Conservation (phyloP, 2,797 vertebrate genomes). For the Eupleurogrammus muticus region DNA sequence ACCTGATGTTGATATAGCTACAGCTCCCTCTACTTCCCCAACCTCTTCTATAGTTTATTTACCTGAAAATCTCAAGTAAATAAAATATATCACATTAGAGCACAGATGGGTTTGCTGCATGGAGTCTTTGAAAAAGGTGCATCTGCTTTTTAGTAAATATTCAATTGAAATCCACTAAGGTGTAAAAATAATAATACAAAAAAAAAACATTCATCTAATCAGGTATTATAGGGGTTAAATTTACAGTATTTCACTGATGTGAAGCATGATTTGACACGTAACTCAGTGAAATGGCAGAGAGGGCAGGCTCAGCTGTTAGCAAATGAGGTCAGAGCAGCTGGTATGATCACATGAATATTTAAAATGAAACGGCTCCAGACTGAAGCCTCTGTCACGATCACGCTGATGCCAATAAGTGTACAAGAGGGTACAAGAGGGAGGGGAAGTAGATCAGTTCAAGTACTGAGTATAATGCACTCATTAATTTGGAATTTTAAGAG, state of each 20-base stretch:
- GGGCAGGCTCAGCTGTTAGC: slow-evolving; percentile 70
- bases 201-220: slow-evolving; percentile 1
- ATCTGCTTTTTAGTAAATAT: not conserved
- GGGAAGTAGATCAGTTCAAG: slow-evolving; percentile 5
- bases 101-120: no score
- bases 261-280: slow-evolving; percentile 63
- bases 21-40: not conserved
- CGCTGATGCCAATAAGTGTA: slow-evolving; percentile 56
- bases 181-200: not conserved
- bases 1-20: not conserved
- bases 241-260: slow-evolving; percentile 36
- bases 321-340: slow-evolving; percentile 80
- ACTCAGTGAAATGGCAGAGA: slow-evolving; percentile 37
- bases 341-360: slow-evolving; percentile 76
- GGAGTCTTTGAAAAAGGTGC: no score
- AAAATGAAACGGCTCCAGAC: slow-evolving; percentile 66
- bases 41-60: not conserved
- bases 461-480: not conserved
- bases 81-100: no score
- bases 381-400: slow-evolving; percentile 60
- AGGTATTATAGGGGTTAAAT: slow-evolving; percentile 40
- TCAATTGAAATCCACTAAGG: not conserved
- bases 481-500: slow-evolving; percentile 7
- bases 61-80: no score
- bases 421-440: not conserved